Conservation (phyloP, 2,113 vertebrate species). For the Leptocoma aspasia region DNA sequence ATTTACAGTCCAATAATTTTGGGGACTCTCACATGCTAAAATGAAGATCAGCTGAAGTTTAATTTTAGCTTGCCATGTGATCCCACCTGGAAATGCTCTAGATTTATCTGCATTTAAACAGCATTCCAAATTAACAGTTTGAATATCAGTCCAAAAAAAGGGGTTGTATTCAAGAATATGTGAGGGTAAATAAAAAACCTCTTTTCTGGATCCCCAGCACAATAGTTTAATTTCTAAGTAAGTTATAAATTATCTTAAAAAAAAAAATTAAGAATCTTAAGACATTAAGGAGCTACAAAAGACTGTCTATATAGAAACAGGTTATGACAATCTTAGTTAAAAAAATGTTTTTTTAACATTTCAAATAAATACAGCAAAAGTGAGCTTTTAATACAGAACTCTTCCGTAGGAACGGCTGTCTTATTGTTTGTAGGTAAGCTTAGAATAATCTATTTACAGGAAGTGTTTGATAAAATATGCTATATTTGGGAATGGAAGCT, state of each 20-base stretch:
- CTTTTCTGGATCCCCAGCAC: background rate
- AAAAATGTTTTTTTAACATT: background rate
- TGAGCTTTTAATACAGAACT: background rate
- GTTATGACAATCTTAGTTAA: background rate
- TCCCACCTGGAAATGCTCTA: background rate
- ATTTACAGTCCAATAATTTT: background rate
- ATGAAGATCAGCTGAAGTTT: background rate
- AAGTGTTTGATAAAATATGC: background rate
- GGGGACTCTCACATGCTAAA: background rate
- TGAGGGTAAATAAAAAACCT: accelerated
- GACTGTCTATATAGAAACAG: background rate
- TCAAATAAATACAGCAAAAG: background rate
- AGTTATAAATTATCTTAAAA: background rate
- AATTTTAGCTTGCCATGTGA: background rate
- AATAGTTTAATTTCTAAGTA: background rate
- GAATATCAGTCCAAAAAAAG: background rate
- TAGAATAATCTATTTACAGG: background rate
- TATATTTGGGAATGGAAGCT: background rate
- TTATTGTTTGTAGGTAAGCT: background rate
- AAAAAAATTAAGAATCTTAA: background rate
- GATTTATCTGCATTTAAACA: background rate
- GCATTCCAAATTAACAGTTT: background rate
- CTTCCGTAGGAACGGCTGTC: accelerated
- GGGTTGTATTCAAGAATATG: background rate
- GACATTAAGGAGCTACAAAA: background rate